These are phyloP conservation scores for Chiloscyllium plagiosum DNA, from an alignment of 2,113 vertebrate species.

Conservation along the genomic window DNA sequence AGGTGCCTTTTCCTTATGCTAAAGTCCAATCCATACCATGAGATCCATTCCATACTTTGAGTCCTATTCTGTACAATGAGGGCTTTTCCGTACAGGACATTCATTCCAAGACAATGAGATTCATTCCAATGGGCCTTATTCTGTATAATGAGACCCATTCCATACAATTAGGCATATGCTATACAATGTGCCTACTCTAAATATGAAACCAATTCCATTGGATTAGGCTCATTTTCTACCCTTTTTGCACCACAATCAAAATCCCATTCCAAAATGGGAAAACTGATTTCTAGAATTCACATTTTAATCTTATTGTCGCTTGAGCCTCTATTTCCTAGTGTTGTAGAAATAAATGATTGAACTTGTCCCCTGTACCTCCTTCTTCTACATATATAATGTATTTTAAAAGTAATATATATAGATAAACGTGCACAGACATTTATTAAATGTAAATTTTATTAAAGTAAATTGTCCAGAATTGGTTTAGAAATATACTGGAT, in stretches of 20 bases:
- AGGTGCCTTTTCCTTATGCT: background rate
- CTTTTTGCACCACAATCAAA: background rate
- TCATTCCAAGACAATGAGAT: too few relatives aligned
- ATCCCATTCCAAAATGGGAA: background rate
- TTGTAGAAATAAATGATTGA: background rate
- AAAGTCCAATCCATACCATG: background rate
- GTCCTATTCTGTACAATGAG: too few relatives aligned
- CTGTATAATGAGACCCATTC: too few relatives aligned
- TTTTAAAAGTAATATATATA: background rate
- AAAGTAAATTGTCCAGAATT: background rate
- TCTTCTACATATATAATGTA: background rate
- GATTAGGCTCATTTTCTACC: background rate
- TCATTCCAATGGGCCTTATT: too few relatives aligned
- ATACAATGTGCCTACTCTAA: too few relatives aligned
- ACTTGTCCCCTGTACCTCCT: background rate
- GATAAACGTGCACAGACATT: background rate
- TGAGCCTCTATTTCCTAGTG: background rate
- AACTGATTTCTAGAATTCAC: background rate
- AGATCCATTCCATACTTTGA: background rate
- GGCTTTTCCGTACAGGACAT: too few relatives aligned
- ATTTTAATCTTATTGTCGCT: background rate
- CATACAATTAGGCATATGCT: too few relatives aligned
- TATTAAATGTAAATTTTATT: too few relatives aligned
- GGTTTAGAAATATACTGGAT: background rate
- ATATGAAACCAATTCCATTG: too few relatives aligned